Evolutionary conservation across 30 jellyfish, hydroid and myxozoan genomes (phyloP), one percentile per base, ranked within the genome.

Genomic region (Mastigias papua): DNA sequence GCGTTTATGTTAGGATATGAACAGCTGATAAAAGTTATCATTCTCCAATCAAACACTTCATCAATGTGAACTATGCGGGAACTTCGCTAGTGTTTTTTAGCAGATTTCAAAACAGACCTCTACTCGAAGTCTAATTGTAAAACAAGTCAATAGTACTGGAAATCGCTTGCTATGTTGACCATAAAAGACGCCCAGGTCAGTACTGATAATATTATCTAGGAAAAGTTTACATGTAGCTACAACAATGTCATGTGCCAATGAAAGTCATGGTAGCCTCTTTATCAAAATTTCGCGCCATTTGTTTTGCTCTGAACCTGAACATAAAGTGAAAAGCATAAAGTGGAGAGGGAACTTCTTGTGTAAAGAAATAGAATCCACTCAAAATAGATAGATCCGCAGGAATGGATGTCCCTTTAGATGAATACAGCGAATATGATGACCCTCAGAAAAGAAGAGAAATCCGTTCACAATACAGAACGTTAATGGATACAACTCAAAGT

Each of bases 351-450:
- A n/a, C n/a, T n/a, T n/a, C n/a, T n/a, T n/a, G n/a, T n/a, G n/a
- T n/a, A n/a, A n/a, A n/a, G n/a, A n/a, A n/a, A n/a, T n/a, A n/a
- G n/a, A n/a, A n/a, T n/a, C n/a, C n/a, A n/a, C n/a, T n/a, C n/a
- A n/a, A n/a, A n/a, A n/a, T n/a, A n/a, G n/a, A n/a, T n/a, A n/a
- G n/a, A n/a, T n/a, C n/a, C n/a, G n/a, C n/a, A n/a, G 23, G 23
- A 19, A 63, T 63, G 74, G 74, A 25, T 5, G 23, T 37, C 5
- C 72, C 92, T 1, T 70, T 83, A 17, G 89, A 79, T 11, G 95
- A 91, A 25, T 68, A 87, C 64, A 60, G 84, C 48, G 93, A 76
- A 64, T 87, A 69, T 58, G 97, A 93, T 78, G 98, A 93, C 27
- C 96, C 97, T 9, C 32, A 22, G 30, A 67, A 48, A 23, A 77